phyloP scores from a whole-genome alignment of 2,888 invertebrate genomes.

The Exephanes ischioxanthus region DNA sequence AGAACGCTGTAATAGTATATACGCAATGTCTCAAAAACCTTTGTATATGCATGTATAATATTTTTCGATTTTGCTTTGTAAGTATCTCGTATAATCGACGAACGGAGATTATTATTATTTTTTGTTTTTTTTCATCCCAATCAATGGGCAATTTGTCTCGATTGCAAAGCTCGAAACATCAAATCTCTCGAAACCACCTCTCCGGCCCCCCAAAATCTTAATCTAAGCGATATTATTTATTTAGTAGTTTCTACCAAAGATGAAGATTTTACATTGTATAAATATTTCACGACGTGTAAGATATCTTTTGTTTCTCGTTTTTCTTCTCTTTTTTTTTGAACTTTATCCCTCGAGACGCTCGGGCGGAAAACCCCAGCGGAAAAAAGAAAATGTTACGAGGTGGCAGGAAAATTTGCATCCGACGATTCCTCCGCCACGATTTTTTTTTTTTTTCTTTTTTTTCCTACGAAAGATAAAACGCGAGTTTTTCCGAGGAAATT shows the following conservation, averaged over 20 bases:
- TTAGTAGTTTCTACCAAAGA: slow-evolving; percentile 85
- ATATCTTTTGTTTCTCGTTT: slow-evolving; percentile 65
- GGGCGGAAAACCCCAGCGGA: background rate
- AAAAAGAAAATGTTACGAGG: slow-evolving; percentile 1
- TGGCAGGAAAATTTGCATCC: background rate
- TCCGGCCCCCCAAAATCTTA: slow-evolving; percentile 68
- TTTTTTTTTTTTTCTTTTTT: slow-evolving; percentile 48
- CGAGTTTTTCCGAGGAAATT: slow-evolving; percentile 29
- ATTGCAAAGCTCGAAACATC: background rate
- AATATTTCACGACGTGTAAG: slow-evolving; percentile 70
- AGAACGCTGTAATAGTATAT: slow-evolving; percentile 1
- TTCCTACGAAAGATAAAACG: slow-evolving; percentile 4
- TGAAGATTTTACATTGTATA: slow-evolving; percentile 79
- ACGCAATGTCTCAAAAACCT: slow-evolving; percentile 19
- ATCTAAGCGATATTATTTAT: slow-evolving; percentile 82
- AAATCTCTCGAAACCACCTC: slow-evolving; percentile 20
- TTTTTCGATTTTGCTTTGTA: slow-evolving; percentile 73
- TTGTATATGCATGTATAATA: slow-evolving; percentile 73
- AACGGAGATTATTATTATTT: background rate
- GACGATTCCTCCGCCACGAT: slow-evolving; percentile 13
- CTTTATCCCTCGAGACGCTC: slow-evolving; percentile 1
- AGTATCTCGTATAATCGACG: slow-evolving; percentile 10
- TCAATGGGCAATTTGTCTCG: background rate
- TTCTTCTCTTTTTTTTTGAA: slow-evolving; percentile 1
- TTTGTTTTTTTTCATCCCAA: slow-evolving; percentile 7